Percentiles rank a stretch among this genome's conserved stretches.
Evolutionary conservation across 1,140 invertebrate genomes (phyloP).

Genomic region (Euwallacea similis): DNA sequence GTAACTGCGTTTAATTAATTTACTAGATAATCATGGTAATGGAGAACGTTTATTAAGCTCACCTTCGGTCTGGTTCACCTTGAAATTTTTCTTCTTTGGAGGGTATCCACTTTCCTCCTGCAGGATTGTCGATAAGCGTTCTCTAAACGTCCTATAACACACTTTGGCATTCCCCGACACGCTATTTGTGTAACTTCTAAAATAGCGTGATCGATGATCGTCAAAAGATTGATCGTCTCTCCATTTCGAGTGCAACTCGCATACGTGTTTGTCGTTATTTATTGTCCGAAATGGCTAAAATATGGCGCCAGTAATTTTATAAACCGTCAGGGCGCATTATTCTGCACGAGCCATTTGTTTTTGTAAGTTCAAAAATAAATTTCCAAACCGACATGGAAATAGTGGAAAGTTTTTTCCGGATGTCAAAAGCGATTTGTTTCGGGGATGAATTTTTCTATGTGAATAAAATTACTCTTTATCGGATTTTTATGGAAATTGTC

Average conservation of each 20-base stretch:
- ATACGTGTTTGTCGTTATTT: conserved; percentile 42
- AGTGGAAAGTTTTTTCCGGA: conserved; percentile 38
- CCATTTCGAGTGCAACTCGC: conserved; percentile 38
- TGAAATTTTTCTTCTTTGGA: too few relatives aligned
- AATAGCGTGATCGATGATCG: conserved; percentile 38
- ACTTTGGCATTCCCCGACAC: conserved; percentile 19
- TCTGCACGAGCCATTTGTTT: conserved; percentile 41
- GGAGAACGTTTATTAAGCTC: too few relatives aligned
- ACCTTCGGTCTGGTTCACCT: too few relatives aligned
- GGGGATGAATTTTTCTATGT: conserved; percentile 25
- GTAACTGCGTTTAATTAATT: too few relatives aligned
- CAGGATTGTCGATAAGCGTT: background rate
- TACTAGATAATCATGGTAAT: too few relatives aligned
- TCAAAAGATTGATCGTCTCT: conserved; percentile 37
- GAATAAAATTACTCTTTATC: conserved; percentile 34
- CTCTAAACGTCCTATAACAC: conserved; percentile 20
- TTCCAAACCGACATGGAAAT: conserved; percentile 38
- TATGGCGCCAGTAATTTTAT: conserved; percentile 42
- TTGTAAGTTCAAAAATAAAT: conserved; percentile 40
- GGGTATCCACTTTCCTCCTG: background rate
- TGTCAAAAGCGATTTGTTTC: conserved; percentile 33
- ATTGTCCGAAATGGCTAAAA: conserved; percentile 39
- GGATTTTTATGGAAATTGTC: conserved; percentile 24
- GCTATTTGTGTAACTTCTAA: conserved; percentile 41
- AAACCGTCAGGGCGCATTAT: conserved; percentile 40